Conservation (phyloP, 1,140 invertebrate genomes). For the Drosophila ficusphila region DNA sequence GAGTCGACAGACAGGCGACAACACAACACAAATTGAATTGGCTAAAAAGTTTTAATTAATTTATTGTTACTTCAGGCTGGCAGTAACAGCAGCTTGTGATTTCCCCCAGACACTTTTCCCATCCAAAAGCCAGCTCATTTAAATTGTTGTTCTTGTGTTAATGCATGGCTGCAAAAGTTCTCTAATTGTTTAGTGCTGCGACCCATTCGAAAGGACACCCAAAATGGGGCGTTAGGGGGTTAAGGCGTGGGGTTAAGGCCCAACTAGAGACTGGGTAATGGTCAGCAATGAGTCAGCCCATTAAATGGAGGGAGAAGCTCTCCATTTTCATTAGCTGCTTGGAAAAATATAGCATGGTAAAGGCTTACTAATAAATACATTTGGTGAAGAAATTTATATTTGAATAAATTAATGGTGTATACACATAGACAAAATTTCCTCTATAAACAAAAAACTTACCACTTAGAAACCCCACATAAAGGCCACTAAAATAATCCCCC, state of each 20-base stretch:
- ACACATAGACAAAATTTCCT: too few relatives aligned
- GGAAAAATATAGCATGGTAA: too few relatives aligned
- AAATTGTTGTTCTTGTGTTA: constrained; percentile 77
- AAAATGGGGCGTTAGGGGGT: constrained; percentile 41
- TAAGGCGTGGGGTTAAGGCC: background rate
- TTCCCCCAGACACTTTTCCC: background rate
- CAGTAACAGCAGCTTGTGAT: constrained; percentile 41
- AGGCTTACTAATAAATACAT: too few relatives aligned
- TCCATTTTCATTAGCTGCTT: background rate
- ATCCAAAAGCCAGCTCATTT: constrained; percentile 64
- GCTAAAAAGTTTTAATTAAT: constrained; percentile 83
- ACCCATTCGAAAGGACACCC: constrained; percentile 23
- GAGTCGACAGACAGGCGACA: constrained; percentile 46
- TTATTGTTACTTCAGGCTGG: constrained; percentile 78
- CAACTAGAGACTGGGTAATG: constrained; percentile 47
- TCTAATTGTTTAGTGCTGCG: constrained; percentile 70
- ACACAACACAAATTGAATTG: constrained; percentile 81
- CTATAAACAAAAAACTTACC: background rate
- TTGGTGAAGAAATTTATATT: too few relatives aligned
- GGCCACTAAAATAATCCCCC: background rate
- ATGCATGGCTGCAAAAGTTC: constrained; percentile 75
- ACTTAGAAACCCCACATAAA: background rate
- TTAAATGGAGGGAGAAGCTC: background rate
- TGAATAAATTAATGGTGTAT: too few relatives aligned
- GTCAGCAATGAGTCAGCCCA: constrained; percentile 53